These are phyloP conservation scores for Helicoverpa assulta DNA, from an alignment of 2,888 invertebrate genomes.

Conservation along the genomic window DNA sequence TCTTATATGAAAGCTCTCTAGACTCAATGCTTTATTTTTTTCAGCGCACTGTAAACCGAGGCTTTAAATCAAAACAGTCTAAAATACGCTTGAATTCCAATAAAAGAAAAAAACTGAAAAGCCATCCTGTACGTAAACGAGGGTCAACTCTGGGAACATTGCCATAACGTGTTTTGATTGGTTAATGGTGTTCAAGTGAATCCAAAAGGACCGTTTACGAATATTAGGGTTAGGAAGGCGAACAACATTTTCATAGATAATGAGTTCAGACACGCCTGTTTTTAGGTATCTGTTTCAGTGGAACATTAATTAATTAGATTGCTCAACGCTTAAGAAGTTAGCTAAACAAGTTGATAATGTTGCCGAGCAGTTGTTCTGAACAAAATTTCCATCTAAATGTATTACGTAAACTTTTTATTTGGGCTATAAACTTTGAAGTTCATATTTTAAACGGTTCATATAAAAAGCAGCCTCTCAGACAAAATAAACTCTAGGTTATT, in stretches of 20 bases:
- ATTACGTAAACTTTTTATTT: slow-evolving; percentile 42
- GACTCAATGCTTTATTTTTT: slow-evolving; percentile 21
- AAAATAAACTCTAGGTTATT: slow-evolving; percentile 47
- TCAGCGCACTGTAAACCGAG: not conserved
- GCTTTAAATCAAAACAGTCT: slow-evolving; percentile 36
- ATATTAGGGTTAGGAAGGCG: slow-evolving; percentile 53
- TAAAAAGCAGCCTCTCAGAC: slow-evolving; percentile 17
- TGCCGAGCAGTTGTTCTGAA: slow-evolving; percentile 43
- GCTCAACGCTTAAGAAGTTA: slow-evolving; percentile 47
- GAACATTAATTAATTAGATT: slow-evolving; percentile 50
- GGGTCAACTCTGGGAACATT: slow-evolving; percentile 57
- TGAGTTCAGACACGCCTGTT: slow-evolving; percentile 60
- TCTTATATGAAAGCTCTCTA: slow-evolving; percentile 15
- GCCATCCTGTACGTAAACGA: slow-evolving; percentile 39
- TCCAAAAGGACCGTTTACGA: slow-evolving; percentile 61
- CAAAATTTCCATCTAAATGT: slow-evolving; percentile 44
- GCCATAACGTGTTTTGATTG: slow-evolving; percentile 66
- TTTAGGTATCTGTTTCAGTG: slow-evolving; percentile 38
- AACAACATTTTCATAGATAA: slow-evolving; percentile 61
- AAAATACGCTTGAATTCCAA: slow-evolving; percentile 27
- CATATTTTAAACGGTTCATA: slow-evolving; percentile 23
- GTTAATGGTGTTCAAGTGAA: slow-evolving; percentile 64
- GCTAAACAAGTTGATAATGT: slow-evolving; percentile 42
- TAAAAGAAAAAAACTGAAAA: slow-evolving; percentile 38
- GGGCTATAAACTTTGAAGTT: slow-evolving; percentile 27